Evolutionary conservation across 2,797 vertebrate genomes (phyloP), one percentile per base, ranked within the genome.

Genomic region (Bradypodion pumilum): DNA sequence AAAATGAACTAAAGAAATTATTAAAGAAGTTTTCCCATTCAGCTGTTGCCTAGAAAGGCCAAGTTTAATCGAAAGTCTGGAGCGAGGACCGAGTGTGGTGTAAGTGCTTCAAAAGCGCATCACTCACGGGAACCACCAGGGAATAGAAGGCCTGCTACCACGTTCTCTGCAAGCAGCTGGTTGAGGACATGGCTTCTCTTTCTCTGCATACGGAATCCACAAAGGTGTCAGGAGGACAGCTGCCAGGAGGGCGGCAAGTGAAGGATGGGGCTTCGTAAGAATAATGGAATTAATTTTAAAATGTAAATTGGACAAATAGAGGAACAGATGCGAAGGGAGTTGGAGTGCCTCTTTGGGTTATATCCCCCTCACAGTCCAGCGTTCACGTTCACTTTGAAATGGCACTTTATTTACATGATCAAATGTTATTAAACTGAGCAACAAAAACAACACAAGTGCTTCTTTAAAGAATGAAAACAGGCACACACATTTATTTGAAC

Each of bases 201-300:
- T 90, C 86, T 77, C 81, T 42, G 0, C 59, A 27, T 0, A 0
- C 73, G 62, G 46, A 82, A 84, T 81, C 77, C 83, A 63, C 81
- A 87, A 88, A 87, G 85, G 84, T 83, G 87, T 81, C 69, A 72
- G 83, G 80, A 81, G 59, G 83, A 89, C 77, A 91, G 82, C 80
- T 91, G 72, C 90, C 82, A 62, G 86, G 92, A 89, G 84, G 82
- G 63, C 49, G 46, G 49, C 73, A 13, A 65, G 19, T 44, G 52
- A 91, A 86, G 25, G 40, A 80, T 91, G 79, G 0, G 77, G n/a
- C 88, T 94, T 92, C 85, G 68, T 77, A 90, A 91, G 89, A 95
- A 95, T 95, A 94, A 94, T 93, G 94, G 89, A 93, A 89, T 94
- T 94, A 93, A 95, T 95, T 95, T 92, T 52, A 91, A 92, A 93